Evolutionary conservation across 2,113 vertebrate genomes (phyloP), one percentile per base, ranked within the genome.

Genomic region (Melanotaenia duboulayi): DNA sequence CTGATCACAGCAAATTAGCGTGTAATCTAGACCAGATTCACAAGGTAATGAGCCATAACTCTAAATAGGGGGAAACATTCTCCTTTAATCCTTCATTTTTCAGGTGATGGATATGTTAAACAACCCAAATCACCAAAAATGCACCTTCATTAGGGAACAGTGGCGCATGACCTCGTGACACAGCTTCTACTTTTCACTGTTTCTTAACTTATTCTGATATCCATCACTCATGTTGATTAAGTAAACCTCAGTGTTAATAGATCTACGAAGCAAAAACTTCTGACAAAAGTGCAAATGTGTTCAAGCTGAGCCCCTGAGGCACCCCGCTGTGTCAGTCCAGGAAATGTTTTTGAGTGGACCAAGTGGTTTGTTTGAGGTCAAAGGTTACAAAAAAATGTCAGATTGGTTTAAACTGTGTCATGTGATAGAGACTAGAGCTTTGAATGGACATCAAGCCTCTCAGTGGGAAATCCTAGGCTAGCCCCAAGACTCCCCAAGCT

Each of bases 181-280:
- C 65, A n/a, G 42, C 57, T 71, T 81, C 50, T 65, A 74, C 75
- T 77, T 82, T 64, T 65, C 62, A 65, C 50, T 4, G 1, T 55
- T 32, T n/a, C 25, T 66, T 64, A 71, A 81, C 71, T 11, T 22
- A 35, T 28, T 32, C 50, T 35, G 83, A 84, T 11, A 23, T 48
- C 64, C n/a, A 63, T 85, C 78, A 54, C 70, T 91, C 86, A 80
- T 4, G 23, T 64, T 84, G 81, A 90, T 86, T 72, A 76, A 75
- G 75, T 68, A 76, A 78, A 74, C 42, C n/a, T 9, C 28, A 8
- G 44, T n/a, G 73, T 37, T 86, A 83, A 87, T 71, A 76, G 74
- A 84, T 71, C 70, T 80, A 49, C 52, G 57, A 4, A 44, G 44
- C 32, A 83, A 67, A 25, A 35, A 51, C 69, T 63, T 70, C 52